These are phyloP conservation scores for Amorpha juglandis DNA, from an alignment of 2,888 invertebrate species.

Conservation along the genomic window DNA sequence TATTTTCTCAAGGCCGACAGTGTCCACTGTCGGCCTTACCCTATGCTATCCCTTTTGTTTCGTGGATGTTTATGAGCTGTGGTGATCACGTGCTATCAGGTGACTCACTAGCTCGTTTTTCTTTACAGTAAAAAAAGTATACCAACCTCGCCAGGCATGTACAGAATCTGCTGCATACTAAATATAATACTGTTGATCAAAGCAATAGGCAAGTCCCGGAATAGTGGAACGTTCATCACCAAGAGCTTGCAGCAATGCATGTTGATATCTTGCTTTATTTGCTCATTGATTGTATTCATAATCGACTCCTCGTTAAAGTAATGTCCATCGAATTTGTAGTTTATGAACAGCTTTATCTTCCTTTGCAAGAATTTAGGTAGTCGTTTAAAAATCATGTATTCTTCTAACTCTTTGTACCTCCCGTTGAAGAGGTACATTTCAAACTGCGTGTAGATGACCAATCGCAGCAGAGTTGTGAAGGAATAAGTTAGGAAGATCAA, in stretches of 20 bases:
- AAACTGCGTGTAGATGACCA: slow-evolving; percentile 53
- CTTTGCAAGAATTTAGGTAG: slow-evolving; percentile 53
- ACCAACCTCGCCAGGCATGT: slow-evolving; percentile 82
- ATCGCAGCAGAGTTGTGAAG: slow-evolving; percentile 51
- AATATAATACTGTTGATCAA: slow-evolving; percentile 79
- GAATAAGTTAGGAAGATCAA: slow-evolving; percentile 53
- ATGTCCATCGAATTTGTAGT: slow-evolving; percentile 62
- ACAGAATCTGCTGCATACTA: slow-evolving; percentile 78
- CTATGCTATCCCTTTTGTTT: no score
- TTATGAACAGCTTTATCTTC: slow-evolving; percentile 58
- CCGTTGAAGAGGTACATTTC: slow-evolving; percentile 56
- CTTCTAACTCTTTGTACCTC: slow-evolving; percentile 52
- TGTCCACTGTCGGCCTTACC: no score
- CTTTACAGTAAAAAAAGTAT: not conserved
- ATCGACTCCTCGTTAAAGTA: slow-evolving; percentile 62
- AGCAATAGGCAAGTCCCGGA: slow-evolving; percentile 78
- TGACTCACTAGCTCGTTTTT: no score
- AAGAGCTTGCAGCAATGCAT: slow-evolving; percentile 81
- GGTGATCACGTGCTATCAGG: no score
- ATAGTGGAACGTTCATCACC: slow-evolving; percentile 81
- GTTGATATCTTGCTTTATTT: slow-evolving; percentile 81
- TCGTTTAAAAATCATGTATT: slow-evolving; percentile 54
- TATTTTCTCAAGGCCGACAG: no score
- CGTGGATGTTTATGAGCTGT: no score
- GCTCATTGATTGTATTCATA: slow-evolving; percentile 63